These are phyloP conservation scores for Fundulus diaphanus DNA, from an alignment of 2,797 vertebrate genomes.

Conservation along the genomic window DNA sequence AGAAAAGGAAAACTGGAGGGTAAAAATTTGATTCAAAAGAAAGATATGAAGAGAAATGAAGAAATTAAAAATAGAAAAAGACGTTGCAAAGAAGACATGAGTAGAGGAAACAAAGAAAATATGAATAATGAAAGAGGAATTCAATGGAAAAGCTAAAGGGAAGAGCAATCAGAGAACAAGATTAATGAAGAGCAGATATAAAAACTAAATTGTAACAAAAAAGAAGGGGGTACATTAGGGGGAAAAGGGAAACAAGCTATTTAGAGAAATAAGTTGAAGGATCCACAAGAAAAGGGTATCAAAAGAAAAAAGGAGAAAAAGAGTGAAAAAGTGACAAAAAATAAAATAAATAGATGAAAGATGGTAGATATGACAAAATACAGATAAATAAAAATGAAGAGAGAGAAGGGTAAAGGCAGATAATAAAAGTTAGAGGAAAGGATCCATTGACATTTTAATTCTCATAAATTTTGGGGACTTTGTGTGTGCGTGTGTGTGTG, in stretches of 20 bases:
- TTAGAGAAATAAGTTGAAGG: not conserved
- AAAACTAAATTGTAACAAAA: not conserved
- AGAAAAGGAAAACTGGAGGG: not conserved
- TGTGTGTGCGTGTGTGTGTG: constrained; percentile 15
- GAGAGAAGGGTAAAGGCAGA: not conserved
- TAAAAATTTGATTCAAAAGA: not conserved
- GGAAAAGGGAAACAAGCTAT: not conserved
- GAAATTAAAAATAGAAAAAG: not conserved
- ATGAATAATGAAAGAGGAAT: not conserved
- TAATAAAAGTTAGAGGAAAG: constrained; percentile 3
- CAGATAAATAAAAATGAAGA: no score
- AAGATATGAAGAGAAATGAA: not conserved
- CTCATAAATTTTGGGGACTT: constrained; percentile 25
- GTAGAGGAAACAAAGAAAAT: not conserved
- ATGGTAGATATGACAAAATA: not conserved
- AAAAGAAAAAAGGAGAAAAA: not conserved
- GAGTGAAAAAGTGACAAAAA: not conserved
- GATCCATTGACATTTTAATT: constrained; percentile 37
- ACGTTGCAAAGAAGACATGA: not conserved
- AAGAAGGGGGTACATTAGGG: not conserved
- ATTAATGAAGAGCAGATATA: not conserved
- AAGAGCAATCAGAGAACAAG: not conserved
- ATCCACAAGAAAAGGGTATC: not conserved
- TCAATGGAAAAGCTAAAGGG: not conserved
- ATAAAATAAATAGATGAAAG: not conserved